phyloP scores from a whole-genome alignment of 2,888 invertebrate species.

The Acanthopleura granulata region DNA sequence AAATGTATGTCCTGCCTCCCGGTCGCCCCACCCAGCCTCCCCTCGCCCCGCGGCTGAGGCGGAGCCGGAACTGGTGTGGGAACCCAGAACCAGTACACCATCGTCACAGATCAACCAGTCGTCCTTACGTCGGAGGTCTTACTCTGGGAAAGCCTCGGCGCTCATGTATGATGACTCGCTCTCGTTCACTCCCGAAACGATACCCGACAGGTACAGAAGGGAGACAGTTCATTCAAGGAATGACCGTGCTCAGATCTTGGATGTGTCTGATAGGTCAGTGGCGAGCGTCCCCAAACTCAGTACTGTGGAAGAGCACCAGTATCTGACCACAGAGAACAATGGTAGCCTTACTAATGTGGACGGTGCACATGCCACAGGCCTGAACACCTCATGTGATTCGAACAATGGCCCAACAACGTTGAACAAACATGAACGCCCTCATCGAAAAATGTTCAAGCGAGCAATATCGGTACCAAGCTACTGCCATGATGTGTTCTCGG shows the following conservation, averaged over 20 bases:
- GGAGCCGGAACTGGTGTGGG: neutral
- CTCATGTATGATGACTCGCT: conserved; percentile 12
- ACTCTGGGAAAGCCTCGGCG: conserved; percentile 14
- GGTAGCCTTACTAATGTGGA: neutral
- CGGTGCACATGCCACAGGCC: neutral
- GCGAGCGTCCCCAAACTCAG: neutral
- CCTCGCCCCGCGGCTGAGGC: neutral
- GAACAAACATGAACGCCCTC: conserved; percentile 35
- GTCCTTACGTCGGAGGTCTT: neutral
- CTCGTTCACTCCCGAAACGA: conserved; percentile 1
- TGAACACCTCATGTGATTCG: neutral
- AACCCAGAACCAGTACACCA: conserved; percentile 14
- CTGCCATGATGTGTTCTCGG: conserved; percentile 39
- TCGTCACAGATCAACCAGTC: neutral
- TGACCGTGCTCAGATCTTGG: neutral
- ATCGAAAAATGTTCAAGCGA: conserved; percentile 51
- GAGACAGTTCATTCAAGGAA: neutral
- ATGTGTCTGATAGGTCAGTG: neutral
- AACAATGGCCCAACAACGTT: conserved; percentile 19
- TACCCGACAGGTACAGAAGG: neutral
- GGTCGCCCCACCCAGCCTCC: neutral
- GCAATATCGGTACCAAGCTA: conserved; percentile 45
- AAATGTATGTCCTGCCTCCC: neutral
- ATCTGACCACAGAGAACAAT: neutral
- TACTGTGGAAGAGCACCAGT: conserved; percentile 6